Conservation (phyloP, 2,113 vertebrate genomes). For the Scomber scombrus region DNA sequence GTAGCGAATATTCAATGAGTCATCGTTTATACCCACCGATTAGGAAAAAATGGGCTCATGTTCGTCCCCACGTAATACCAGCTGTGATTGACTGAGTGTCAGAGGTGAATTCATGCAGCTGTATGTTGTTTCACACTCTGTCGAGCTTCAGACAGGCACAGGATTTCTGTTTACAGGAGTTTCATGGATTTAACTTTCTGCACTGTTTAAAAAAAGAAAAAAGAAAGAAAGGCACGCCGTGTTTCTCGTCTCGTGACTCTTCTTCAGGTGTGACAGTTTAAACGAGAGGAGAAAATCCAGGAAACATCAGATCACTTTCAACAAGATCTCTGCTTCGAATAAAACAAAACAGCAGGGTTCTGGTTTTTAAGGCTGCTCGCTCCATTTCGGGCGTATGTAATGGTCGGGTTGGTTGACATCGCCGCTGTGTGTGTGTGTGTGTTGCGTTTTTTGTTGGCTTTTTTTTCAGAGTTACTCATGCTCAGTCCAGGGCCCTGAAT, state of each 20-base stretch:
- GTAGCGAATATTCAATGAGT: no score
- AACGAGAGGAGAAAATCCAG: constrained; percentile 46
- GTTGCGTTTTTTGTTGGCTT: constrained; percentile 27
- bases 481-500: constrained; percentile 60
- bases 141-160: constrained; percentile 10
- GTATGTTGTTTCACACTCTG: neutral
- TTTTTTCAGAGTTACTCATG: constrained; percentile 70
- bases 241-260: constrained; percentile 12
- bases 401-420: constrained; percentile 65
- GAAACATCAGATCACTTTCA: constrained; percentile 39
- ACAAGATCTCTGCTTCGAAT: neutral
- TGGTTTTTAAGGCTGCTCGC: constrained; percentile 42
- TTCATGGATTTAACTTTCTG: neutral
- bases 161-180: neutral
- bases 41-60: no score
- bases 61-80: no score
- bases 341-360: constrained; percentile 41
- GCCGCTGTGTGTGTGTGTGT: constrained; percentile 31
- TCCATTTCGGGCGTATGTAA: constrained; percentile 75
- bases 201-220: neutral
- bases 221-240: neutral
- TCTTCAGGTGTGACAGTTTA: constrained; percentile 38
- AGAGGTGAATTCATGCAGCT: constrained; percentile 20
- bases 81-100: no score
- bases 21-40: no score